These are phyloP conservation scores for Clistopyga incitator DNA, from an alignment of 2,888 invertebrate genomes.

Conservation along the genomic window DNA sequence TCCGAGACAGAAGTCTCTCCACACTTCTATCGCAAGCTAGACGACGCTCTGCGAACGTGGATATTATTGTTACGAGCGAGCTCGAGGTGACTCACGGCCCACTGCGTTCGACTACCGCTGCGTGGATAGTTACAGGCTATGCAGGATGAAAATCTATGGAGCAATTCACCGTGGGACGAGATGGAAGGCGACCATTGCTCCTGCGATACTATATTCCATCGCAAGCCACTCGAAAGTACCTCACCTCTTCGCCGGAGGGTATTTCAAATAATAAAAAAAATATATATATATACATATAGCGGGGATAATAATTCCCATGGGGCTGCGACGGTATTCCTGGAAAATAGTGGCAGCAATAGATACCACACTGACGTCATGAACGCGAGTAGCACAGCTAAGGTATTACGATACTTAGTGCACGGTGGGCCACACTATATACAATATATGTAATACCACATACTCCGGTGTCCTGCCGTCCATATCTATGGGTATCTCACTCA, in stretches of 20 bases:
- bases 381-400: constrained; percentile 23
- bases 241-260: constrained; percentile 17
- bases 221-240: constrained; percentile 26
- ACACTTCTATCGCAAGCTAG: constrained; percentile 48
- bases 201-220: constrained; percentile 40
- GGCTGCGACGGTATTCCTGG: constrained; percentile 45
- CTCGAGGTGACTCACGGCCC: constrained; percentile 52
- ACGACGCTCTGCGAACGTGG: constrained; percentile 20
- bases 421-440: not conserved
- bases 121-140: constrained; percentile 35
- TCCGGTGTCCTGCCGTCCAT: not conserved
- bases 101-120: constrained; percentile 16
- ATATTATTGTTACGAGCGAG: constrained; percentile 48
- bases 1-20: constrained; percentile 26
- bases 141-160: constrained; percentile 59
- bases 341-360: constrained; percentile 35
- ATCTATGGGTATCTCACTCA: not conserved
- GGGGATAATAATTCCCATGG: constrained; percentile 40
- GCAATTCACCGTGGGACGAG: constrained; percentile 68
- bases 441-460: constrained; percentile 12
- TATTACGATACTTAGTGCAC: constrained; percentile 28
- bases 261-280: constrained; percentile 10
- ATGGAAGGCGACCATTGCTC: constrained; percentile 65
- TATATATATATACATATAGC: constrained; percentile 23
- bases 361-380: constrained; percentile 18